Evolutionary conservation across 2,797 vertebrate genomes (phyloP), one percentile per base, ranked within the genome.

Genomic region (Denticeps clupeoides): DNA sequence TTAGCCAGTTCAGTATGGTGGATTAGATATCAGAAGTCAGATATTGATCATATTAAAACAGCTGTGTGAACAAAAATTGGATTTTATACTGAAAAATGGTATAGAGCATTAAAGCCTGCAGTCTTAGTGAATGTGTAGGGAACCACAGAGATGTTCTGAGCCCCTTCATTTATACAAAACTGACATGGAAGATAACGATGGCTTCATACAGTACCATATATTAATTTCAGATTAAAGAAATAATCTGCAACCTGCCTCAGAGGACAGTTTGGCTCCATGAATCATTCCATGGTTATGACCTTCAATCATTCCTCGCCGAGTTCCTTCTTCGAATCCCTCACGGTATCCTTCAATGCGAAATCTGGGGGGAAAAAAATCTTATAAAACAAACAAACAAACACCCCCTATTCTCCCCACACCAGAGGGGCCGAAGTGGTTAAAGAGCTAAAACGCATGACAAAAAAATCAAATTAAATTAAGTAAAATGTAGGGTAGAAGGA

Each of bases 321-420:
- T 75, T 31, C 93, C 93, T 44, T 68, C 87, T 11, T 78, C 70
- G 5, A 81, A 89, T 0, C 93, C 93, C 37, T 95, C 88, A 48
- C 57, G 75, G 49, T 79, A 97, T 0, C 89, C 92, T 38, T 89
- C 72, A 1, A 71, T 65, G 0, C 70, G 84, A 59, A 87, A 93
- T 63, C 93, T 97, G 58, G 3, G 38, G 35, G 8, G 32, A 35
- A 8, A 41, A 4, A 15, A 13, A 26, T 4, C 21, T 9, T 4
- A 7, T 18, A 9, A 3, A 13, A 32, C 44, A 23, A 1, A 7
- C 9, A 2, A 3, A 35, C 29, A 10, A 13, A 37, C n/a, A n/a
- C n/a, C n/a, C n/a, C n/a, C n/a, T n/a, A n/a, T n/a, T n/a, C n/a
- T n/a, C n/a, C n/a, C n/a, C n/a, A n/a, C n/a, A n/a, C n/a, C n/a